Base-by-base conservation (phyloP, 2,797 vertebrate genomes). In the Urosaurus nigricauda region DNA sequence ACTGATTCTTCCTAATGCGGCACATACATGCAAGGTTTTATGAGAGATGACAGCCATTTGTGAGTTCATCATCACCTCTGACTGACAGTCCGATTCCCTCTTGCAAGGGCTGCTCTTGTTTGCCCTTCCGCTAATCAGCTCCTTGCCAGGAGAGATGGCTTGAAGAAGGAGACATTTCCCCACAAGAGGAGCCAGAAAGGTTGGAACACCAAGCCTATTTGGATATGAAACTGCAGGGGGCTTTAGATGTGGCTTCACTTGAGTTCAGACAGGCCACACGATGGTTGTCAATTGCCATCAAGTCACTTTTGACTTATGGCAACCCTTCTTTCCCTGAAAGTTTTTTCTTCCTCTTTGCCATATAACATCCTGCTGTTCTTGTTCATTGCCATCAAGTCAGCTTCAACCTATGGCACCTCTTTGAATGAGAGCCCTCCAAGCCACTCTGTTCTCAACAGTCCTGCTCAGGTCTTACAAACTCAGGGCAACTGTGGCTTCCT, bases 181-280 rank as follows among this genome's bases (percentile, higher is more conserved):
- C 89, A 86, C 37, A 84, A 87, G 75, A 79, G 68, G 65, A 3
- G 11, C 65, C 63, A 83, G 56, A 56, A 70, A 88, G 91, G 95
- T 91, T 90, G 91, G 93, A 95, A 93, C 86, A 93, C 90, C 85
- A 91, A 51, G 26, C 86, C 37, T 63, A 19, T 1, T 12, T 19
- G 3, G 51, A 65, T 60, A 21, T 74, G 82, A 92, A 94, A 90
- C 89, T 40, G 26, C 26, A 29, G 2, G 26, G 65, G 65, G 9
- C 29, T 58, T 17, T 58, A 58, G 16, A 19, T 19, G 4, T 5
- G 58, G 58, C 58, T 58, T 58, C 16, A 58, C 17, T 19, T 58
- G 17, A 2, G 58, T 58, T 58, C 58, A 58, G 2, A 58, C 58
- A 58, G 58, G 58, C 17, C 16, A 4, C 16, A 16, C 16, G 19